Conservation (phyloP, 53 echinoderm and acorn worm genomes). For the Luidia sarsii region DNA sequence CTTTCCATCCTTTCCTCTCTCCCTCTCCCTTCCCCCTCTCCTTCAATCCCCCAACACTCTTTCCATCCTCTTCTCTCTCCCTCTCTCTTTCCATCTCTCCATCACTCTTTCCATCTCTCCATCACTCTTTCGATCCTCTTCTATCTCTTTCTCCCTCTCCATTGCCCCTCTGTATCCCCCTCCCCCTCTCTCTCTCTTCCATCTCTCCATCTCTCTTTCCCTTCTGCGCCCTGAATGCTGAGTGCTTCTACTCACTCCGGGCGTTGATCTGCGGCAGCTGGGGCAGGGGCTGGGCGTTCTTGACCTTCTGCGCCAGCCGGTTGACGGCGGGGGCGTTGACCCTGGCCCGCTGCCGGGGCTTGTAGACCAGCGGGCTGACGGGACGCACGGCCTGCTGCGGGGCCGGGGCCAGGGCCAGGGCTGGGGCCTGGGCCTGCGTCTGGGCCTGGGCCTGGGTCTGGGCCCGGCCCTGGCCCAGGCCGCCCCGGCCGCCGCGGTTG, state of each 20-base stretch:
- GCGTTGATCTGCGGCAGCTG: constrained; percentile 79
- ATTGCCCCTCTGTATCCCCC: too few species aligned
- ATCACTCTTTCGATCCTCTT: too few species aligned
- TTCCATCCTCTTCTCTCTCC: too few species aligned
- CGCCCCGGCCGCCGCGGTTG: neutral
- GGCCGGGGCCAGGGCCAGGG: constrained; percentile 40
- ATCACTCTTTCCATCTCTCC: too few species aligned
- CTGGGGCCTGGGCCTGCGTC: neutral
- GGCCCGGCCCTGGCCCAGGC: neutral
- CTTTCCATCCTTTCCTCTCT: too few species aligned
- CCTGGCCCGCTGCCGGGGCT: constrained; percentile 51
- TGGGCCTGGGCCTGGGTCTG: neutral
- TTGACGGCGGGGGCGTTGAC: constrained; percentile 59
- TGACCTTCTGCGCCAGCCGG: constrained; percentile 83
- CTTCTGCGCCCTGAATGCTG: too few species aligned
- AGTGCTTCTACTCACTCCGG: constrained; percentile 60
- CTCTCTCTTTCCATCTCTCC: too few species aligned
- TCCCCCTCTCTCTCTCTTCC: too few species aligned
- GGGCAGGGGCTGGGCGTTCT: constrained; percentile 65
- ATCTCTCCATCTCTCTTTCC: too few species aligned
- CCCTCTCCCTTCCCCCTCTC: too few species aligned
- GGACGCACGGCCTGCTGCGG: constrained; percentile 56
- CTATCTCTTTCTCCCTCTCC: too few species aligned
- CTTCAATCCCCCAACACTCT: too few species aligned
- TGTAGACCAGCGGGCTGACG: constrained; percentile 75